phyloP scores from a whole-genome alignment of 1,140 invertebrate genomes.

The Planococcus citri region DNA sequence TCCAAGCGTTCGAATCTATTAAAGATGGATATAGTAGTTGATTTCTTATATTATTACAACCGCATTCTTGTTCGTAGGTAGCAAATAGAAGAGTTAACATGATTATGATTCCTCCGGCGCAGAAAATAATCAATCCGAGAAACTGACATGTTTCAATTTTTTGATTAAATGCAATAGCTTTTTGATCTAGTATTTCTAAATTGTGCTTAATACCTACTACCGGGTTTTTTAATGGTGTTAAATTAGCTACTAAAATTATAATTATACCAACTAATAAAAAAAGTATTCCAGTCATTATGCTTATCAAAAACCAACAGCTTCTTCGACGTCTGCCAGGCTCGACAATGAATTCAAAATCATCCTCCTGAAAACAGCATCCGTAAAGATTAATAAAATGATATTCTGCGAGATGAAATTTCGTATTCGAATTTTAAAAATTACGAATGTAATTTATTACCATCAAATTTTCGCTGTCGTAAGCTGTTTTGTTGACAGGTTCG shows the following conservation, averaged over 20 bases:
- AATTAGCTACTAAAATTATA: conserved; percentile 39
- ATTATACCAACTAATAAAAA: conserved; percentile 38
- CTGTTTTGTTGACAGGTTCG: conserved; percentile 30
- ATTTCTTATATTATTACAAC: conserved; percentile 16
- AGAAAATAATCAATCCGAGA: conserved; percentile 40
- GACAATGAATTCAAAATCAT: conserved; percentile 36
- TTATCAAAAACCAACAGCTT: conserved; percentile 37
- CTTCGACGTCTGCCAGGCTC: conserved; percentile 30
- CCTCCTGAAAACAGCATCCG: conserved; percentile 29
- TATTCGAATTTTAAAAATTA: too few relatives aligned
- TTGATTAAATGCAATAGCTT: conserved; percentile 38
- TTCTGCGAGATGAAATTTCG: too few relatives aligned
- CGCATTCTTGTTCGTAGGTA: conserved; percentile 29
- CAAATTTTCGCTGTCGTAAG: conserved; percentile 17
- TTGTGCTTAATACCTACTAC: conserved; percentile 35
- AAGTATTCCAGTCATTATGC: conserved; percentile 37
- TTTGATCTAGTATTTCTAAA: conserved; percentile 37
- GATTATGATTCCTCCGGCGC: conserved; percentile 39
- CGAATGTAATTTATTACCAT: too few relatives aligned
- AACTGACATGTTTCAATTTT: conserved; percentile 40
- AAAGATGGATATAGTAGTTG: neutral
- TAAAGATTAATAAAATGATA: too few relatives aligned
- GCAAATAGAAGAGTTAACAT: conserved; percentile 39
- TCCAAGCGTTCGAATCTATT: neutral
- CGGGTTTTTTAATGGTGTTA: conserved; percentile 36